Conservation (phyloP, 2,113 vertebrate genomes). For the Hiodon tergisus region DNA sequence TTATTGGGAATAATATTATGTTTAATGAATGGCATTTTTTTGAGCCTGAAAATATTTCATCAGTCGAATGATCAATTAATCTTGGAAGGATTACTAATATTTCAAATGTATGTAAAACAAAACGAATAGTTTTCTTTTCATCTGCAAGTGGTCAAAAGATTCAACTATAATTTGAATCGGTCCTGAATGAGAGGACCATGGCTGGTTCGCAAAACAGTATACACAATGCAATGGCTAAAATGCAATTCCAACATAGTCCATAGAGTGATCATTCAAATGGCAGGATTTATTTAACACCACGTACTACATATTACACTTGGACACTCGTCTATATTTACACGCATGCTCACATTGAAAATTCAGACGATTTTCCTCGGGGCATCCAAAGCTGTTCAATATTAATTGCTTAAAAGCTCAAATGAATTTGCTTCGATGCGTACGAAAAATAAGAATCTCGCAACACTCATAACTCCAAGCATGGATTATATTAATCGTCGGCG, state of each 20-base stretch:
- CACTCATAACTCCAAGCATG: background rate
- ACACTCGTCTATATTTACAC: background rate
- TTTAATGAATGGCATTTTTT: no score
- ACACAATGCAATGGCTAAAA: no score
- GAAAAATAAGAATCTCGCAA: conserved; percentile 2
- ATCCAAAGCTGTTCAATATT: background rate
- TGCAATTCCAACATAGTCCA: background rate
- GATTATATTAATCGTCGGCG: background rate
- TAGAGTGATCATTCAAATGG: background rate
- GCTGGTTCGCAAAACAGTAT: no score
- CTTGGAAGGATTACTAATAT: no score
- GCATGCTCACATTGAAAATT: background rate
- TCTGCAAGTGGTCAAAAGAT: no score
- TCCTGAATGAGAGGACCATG: no score
- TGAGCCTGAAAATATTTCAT: no score
- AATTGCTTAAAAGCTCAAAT: background rate
- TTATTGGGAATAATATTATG: no score
- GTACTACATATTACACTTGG: background rate
- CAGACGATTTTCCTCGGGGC: background rate
- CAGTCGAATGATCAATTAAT: no score
- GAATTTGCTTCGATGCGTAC: background rate
- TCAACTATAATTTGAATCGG: no score
- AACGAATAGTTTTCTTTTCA: no score
- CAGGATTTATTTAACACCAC: background rate
- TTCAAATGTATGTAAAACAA: no score